Evolutionary conservation across 2,797 vertebrate species (phyloP).

Genomic region (Enteromius afrohamiltoni): DNA sequence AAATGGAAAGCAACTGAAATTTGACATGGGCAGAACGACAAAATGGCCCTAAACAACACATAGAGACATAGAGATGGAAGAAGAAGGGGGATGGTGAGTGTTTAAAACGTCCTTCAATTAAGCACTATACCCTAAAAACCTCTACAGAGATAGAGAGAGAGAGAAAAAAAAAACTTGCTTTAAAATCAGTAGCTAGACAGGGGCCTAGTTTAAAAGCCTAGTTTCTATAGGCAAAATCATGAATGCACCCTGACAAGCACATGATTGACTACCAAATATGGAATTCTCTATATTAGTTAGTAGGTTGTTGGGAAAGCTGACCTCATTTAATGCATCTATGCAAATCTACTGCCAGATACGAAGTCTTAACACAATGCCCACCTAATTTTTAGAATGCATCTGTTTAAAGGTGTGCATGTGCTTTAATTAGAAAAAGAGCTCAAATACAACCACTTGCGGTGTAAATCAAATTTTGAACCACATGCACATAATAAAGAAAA

Average conservation of each 20-base stretch:
- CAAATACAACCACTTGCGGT: slow-evolving; percentile 58
- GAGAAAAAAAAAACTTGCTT: neutral
- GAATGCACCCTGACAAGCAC: slow-evolving; percentile 61
- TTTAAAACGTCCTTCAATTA: slow-evolving; percentile 37
- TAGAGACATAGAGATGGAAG: slow-evolving; percentile 39
- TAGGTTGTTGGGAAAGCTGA: slow-evolving; percentile 75
- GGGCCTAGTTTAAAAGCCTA: slow-evolving; percentile 41
- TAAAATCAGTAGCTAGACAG: slow-evolving; percentile 39
- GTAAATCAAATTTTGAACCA: neutral
- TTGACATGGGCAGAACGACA: slow-evolving; percentile 60
- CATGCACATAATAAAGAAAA: slow-evolving; percentile 11
- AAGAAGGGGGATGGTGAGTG: slow-evolving; percentile 59
- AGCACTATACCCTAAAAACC: neutral
- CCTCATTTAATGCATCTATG: slow-evolving; percentile 72
- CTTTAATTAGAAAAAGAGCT: slow-evolving; percentile 49
- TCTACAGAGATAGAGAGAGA: slow-evolving; percentile 3
- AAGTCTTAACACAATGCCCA: slow-evolving; percentile 70
- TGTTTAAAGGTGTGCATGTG: slow-evolving; percentile 43
- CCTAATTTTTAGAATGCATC: slow-evolving; percentile 59
- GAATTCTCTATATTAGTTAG: slow-evolving; percentile 72
- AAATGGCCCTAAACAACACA: slow-evolving; percentile 64
- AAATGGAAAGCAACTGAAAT: slow-evolving; percentile 33
- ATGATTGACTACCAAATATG: slow-evolving; percentile 57
- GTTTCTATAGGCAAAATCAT: slow-evolving; percentile 51
- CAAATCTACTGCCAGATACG: slow-evolving; percentile 72